Percentiles rank a stretch among this genome's conserved stretches.
These are phyloP conservation scores for Smithornis capensis DNA, from an alignment of 2,113 vertebrate genomes.

Conservation along the genomic window DNA sequence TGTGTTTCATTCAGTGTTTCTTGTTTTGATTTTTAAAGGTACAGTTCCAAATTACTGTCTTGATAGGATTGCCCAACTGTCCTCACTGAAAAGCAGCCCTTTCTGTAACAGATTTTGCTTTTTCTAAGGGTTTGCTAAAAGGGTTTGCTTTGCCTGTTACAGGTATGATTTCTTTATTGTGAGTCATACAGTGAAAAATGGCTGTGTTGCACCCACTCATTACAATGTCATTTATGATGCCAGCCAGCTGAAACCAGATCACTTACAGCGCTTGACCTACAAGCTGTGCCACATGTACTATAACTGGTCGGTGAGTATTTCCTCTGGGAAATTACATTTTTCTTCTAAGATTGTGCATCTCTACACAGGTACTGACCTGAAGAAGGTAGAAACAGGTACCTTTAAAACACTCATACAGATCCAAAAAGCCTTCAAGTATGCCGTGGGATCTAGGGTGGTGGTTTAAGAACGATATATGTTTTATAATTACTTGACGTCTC, in stretches of 20 bases:
- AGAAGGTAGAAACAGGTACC: no score
- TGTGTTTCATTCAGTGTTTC: neutral
- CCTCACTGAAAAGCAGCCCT: neutral
- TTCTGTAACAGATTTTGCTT: neutral
- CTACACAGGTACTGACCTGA: neutral
- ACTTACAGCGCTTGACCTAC: conserved; percentile 92
- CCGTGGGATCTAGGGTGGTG: neutral
- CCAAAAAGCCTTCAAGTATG: neutral
- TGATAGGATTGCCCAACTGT: neutral
- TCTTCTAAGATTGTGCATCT: neutral
- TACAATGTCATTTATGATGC: conserved; percentile 93
- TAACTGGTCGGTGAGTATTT: conserved; percentile 89
- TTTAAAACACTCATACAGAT: neutral
- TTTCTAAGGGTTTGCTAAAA: neutral
- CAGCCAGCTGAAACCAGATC: conserved; percentile 89
- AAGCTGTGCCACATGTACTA: conserved; percentile 96
- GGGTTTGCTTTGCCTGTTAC: neutral
- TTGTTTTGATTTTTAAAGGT: neutral
- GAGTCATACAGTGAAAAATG: conserved; percentile 85
- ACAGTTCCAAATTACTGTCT: neutral
- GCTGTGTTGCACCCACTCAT: conserved; percentile 89
- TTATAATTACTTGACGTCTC: neutral
- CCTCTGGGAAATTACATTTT: neutral
- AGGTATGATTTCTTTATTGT: conserved; percentile 97
- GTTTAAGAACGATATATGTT: accelerated